Evolutionary conservation across 2,888 invertebrate species (phyloP).

Genomic region (Scotopteryx bipunctaria): DNA sequence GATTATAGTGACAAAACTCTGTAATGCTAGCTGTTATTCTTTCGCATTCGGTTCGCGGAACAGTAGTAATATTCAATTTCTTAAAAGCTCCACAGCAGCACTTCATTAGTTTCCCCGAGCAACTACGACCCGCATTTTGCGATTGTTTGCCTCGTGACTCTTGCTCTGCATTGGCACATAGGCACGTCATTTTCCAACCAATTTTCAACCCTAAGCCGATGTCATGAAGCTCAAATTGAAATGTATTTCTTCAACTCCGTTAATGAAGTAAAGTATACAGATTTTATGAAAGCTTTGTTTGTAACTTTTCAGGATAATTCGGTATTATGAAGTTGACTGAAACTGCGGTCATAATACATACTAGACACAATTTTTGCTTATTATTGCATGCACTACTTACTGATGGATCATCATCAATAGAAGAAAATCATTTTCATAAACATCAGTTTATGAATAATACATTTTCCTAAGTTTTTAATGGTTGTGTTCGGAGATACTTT

Average conservation of each 20-base stretch:
- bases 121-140: slow-evolving; percentile 66
- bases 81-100: slow-evolving; percentile 64
- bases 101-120: slow-evolving; percentile 70
- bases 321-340: slow-evolving; percentile 4
- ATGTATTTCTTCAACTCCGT: slow-evolving; percentile 45
- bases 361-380: not conserved
- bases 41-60: slow-evolving; percentile 32
- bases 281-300: slow-evolving; percentile 42
- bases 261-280: slow-evolving; percentile 52
- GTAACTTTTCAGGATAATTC: slow-evolving; percentile 33
- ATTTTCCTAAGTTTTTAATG: not conserved
- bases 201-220: slow-evolving; percentile 20
- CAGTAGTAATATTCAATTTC: slow-evolving; percentile 65
- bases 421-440: too few species aligned
- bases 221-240: slow-evolving; percentile 14
- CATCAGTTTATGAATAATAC: too few species aligned
- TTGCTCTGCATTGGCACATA: slow-evolving; percentile 42
- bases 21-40: slow-evolving; percentile 15
- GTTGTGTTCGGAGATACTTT: slow-evolving; percentile 10
- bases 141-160: slow-evolving; percentile 63
- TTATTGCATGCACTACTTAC: not conserved
- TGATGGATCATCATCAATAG: not conserved
- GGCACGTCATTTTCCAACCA: slow-evolving; percentile 7
- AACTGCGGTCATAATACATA: not conserved
- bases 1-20: not conserved